A percentile compares a stretch with the other conserved stretches of the same genome.
Conservation (phyloP, 2,797 vertebrate species). For the Sebastes dallii region DNA sequence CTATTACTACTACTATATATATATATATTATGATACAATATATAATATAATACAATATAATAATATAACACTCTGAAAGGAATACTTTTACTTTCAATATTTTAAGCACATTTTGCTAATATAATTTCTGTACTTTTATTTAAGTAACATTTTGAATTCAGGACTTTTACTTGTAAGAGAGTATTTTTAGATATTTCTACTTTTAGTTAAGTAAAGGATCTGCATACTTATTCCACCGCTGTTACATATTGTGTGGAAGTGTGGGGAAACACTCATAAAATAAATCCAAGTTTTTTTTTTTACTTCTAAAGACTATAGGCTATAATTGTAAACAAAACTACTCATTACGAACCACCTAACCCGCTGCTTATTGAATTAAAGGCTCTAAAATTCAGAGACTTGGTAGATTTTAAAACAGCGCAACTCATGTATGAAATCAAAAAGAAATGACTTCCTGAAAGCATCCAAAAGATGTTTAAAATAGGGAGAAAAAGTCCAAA, state of each 20-base stretch:
- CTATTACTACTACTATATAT: no score
- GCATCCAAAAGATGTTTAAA: not conserved
- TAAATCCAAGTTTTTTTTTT: not conserved
- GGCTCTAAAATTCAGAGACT: not conserved
- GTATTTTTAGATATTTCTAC: not conserved
- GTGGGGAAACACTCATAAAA: not conserved
- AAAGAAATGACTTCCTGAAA: not conserved
- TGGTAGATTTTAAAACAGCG: not conserved
- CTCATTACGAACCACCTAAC: not conserved
- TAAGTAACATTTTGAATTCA: not conserved
- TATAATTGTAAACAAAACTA: not conserved
- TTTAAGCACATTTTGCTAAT: not conserved
- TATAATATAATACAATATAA: no score
- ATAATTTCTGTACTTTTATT: not conserved
- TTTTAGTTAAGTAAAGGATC: not conserved
- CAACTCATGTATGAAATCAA: not conserved
- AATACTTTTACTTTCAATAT: not conserved
- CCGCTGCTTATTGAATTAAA: not conserved
- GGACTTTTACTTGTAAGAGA: not conserved
- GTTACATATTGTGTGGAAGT: not conserved
- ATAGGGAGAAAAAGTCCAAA: not conserved
- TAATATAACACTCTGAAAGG: no score
- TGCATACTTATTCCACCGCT: not conserved
- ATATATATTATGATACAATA: no score
- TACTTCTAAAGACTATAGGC: not conserved